Evolutionary conservation across 2,888 invertebrate species (phyloP).

Genomic region (Rhogogaster chlorosoma): DNA sequence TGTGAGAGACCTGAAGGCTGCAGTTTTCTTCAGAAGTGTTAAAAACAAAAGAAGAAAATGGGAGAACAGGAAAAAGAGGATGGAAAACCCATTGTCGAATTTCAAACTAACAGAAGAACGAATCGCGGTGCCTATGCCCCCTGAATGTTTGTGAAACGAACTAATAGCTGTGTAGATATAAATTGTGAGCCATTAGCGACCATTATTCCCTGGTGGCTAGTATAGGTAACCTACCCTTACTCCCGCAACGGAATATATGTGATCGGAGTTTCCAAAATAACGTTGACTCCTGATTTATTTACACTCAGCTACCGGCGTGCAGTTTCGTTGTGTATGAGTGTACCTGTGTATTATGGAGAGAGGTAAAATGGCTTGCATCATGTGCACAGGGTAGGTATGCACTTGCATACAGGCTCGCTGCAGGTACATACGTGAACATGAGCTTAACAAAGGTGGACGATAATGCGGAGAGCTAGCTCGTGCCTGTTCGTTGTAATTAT

Average conservation of each 20-base stretch:
- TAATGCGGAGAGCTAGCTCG: conserved; percentile 15
- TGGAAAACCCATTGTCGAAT: neutral
- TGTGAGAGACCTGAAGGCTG: neutral
- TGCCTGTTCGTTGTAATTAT: conserved; percentile 33
- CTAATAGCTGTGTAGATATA: conserved; percentile 27
- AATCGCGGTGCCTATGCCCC: neutral
- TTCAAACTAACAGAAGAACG: neutral
- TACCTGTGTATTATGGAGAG: neutral
- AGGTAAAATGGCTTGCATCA: neutral
- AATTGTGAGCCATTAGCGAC: conserved; percentile 28
- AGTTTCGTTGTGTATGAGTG: neutral
- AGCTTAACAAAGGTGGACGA: conserved; percentile 27
- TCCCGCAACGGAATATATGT: neutral
- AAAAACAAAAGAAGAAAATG: neutral
- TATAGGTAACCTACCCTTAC: neutral
- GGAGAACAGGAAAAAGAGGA: neutral
- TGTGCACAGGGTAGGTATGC: neutral
- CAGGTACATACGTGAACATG: neutral
- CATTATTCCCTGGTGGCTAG: conserved; percentile 40
- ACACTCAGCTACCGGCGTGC: conserved; percentile 1
- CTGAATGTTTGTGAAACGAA: conserved; percentile 17
- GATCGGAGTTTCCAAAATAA: conserved; percentile 30
- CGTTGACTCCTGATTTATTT: conserved; percentile 42
- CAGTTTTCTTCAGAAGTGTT: neutral
- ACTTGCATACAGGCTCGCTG: neutral